A percentile compares a stretch with the other conserved stretches of the same genome.
Conservation (phyloP, 2,113 vertebrate species). For the Odocoileus hemionus region DNA sequence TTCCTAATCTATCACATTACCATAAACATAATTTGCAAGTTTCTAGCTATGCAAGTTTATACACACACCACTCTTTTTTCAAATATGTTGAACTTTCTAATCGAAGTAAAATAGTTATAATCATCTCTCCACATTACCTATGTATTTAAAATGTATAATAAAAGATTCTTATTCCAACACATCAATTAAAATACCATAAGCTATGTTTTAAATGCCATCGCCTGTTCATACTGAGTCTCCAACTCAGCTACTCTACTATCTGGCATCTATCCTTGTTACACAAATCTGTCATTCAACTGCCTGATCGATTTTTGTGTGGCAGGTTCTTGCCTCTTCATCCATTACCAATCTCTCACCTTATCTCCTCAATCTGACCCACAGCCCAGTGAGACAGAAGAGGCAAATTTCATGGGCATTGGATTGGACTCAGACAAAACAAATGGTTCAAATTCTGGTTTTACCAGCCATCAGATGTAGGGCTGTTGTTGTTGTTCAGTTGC, state of each 20-base stretch:
- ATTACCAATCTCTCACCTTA: not conserved
- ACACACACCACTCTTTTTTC: not conserved
- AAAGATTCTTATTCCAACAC: not conserved
- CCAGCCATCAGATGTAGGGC: not conserved
- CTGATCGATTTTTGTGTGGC: not conserved
- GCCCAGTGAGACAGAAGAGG: not conserved
- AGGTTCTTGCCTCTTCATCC: not conserved
- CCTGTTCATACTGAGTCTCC: not conserved
- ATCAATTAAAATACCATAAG: not conserved
- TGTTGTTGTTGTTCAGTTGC: not conserved
- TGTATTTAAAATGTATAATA: not conserved
- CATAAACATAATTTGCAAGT: not conserved
- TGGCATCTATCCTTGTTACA: not conserved
- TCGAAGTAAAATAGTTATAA: not conserved
- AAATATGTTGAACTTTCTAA: not conserved
- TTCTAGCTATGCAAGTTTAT: not conserved
- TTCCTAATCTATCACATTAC: not conserved
- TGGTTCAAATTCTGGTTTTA: not conserved
- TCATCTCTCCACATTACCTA: not conserved
- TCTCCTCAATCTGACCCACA: not conserved
- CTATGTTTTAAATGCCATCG: not conserved
- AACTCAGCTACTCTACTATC: not conserved
- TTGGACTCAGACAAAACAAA: not conserved
- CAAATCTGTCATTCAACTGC: not conserved
- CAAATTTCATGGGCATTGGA: not conserved